phyloP scores from a whole-genome alignment of 23 tunicate species.

The Botrylloides violaceus region DNA sequence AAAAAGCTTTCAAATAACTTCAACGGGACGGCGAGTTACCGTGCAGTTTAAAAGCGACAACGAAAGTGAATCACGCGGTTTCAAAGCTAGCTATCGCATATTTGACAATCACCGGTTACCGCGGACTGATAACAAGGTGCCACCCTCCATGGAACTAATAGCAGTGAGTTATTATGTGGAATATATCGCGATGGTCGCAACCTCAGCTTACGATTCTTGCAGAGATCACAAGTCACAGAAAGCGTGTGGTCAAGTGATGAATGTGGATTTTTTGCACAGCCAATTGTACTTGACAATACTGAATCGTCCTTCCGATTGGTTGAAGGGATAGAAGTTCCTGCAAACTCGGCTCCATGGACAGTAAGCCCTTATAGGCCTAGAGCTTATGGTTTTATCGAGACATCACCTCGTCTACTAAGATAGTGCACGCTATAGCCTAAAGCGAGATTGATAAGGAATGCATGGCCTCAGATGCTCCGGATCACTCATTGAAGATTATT shows the following conservation, averaged over 20 bases:
- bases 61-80: constrained; percentile 9
- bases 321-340: background rate
- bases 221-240: background rate
- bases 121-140: background rate
- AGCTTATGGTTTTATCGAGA: background rate
- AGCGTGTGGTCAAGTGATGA: background rate
- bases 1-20: background rate
- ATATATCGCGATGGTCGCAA: background rate
- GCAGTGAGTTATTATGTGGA: constrained; percentile 4
- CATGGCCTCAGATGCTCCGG: no score
- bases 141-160: background rate
- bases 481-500: no score
- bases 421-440: no score
- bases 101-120: background rate
- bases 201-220: no score
- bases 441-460: no score
- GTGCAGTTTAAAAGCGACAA: background rate
- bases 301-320: background rate
- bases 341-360: constrained; percentile 9
- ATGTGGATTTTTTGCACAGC: background rate
- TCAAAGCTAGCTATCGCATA: background rate
- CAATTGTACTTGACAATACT: background rate
- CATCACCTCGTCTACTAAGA: no score
- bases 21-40: constrained; percentile 2
- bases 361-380: background rate